Evolutionary conservation across 2,797 vertebrate genomes (phyloP), one percentile per base, ranked within the genome.

Genomic region (Sebastolobus altivelis): DNA sequence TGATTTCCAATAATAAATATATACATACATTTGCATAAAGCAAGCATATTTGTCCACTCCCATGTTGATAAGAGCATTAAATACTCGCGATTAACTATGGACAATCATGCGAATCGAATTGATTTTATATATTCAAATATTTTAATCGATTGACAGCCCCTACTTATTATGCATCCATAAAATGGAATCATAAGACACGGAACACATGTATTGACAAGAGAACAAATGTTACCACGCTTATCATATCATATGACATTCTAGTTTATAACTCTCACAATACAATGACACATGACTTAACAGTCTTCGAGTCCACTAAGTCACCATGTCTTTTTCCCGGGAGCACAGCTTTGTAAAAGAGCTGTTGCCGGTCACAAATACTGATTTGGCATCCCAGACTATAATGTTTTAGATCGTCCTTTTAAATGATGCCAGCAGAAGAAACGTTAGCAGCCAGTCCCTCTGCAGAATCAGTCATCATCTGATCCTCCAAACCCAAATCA

Each of bases 401-500:
- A 73, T 78, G 69, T 81, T 84, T 80, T 46, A 33, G 63, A 80
- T 75, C 72, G 72, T 33, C 35, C 60, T 65, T 79, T 68, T 55
- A 73, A 80, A 67, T 29, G 62, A 60, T 65, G 77, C 83, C 72
- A 49, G 49, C 5, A 68, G 70, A 77, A 33, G 25, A 78, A 84
- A 77, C 66, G 35, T 60, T 9, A 80, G 62, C 40, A 69, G 40
- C 61, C 54, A 13, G 61, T 75, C 59, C 49, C 33, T 77, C 67
- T 33, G 43, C 40, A 62, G 79, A 76, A 75, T 84, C 88, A 22
- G 81, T 87, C 89, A 77, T 80, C 72, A 63, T 83, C 66, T 68
- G 49, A 71, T 85, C 71, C 79, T 66, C 70, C 81, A 68, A 85
- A 91, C 88, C 89, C 88, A 91, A 91, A 93, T 91, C 85, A 94